phyloP scores from a whole-genome alignment of 1,140 invertebrate species.

The Stenopsyche tienmushanensis region DNA sequence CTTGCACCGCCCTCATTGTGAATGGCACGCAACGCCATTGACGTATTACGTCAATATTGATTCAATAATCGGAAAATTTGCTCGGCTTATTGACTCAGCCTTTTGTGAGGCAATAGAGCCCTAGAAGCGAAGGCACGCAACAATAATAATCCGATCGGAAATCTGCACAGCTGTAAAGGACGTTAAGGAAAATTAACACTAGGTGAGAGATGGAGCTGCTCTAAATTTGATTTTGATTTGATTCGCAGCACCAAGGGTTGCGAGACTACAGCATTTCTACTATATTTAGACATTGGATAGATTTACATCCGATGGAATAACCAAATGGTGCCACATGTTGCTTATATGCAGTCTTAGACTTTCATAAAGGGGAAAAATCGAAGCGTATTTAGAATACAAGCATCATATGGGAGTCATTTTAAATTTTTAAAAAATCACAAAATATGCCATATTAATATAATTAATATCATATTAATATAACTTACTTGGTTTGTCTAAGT shows the following conservation, averaged over 20 bases:
- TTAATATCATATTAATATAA: neutral
- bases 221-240: constrained; percentile 24
- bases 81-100: constrained; percentile 17
- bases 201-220: constrained; percentile 15
- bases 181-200: constrained; percentile 25
- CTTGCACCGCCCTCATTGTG: no score
- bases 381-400: no score
- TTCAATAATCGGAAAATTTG: constrained; percentile 27
- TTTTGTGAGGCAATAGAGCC: neutral
- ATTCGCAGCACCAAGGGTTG: no score
- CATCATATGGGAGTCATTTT: no score
- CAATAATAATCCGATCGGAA: constrained; percentile 30
- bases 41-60: constrained; percentile 27
- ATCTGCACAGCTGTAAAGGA: constrained; percentile 25
- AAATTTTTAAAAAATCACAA: no score
- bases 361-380: no score
- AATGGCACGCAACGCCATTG: constrained; percentile 7
- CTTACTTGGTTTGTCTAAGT: constrained; percentile 41
- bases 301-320: no score
- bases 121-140: constrained; percentile 5
- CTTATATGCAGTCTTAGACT: no score
- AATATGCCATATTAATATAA: no score
- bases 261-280: no score
- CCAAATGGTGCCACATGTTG: no score
- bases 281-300: no score